Percentiles rank a stretch among this genome's conserved stretches.
These are phyloP conservation scores for Eurytoma adleriae DNA, from an alignment of 2,888 invertebrate species.

Conservation along the genomic window DNA sequence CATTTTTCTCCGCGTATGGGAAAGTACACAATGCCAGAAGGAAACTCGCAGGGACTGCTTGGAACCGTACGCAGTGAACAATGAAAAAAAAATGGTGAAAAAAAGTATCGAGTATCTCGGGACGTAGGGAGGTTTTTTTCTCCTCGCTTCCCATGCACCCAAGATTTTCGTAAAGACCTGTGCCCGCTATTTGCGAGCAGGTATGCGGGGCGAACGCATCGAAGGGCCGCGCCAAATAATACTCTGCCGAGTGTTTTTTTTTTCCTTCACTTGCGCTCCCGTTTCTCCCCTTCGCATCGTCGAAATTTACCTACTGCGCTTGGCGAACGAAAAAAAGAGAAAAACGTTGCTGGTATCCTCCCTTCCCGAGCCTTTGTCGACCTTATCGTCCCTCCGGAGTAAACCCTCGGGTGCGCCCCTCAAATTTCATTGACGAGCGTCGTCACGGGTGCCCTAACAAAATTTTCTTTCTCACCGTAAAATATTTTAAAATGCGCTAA, in stretches of 20 bases:
- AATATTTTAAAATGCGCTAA: no score
- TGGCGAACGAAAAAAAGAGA: neutral
- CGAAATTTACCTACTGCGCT: constrained; percentile 35
- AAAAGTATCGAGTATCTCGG: constrained; percentile 38
- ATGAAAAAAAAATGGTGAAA: constrained; percentile 20
- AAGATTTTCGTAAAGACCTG: constrained; percentile 38
- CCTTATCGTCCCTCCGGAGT: constrained; percentile 33
- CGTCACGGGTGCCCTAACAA: constrained; percentile 12
- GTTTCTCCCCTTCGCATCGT: constrained; percentile 7
- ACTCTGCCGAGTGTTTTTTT: constrained; percentile 31
- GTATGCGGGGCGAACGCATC: constrained; percentile 9
- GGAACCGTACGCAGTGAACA: neutral
- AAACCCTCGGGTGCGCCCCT: constrained; percentile 22
- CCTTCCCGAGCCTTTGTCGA: constrained; percentile 19
- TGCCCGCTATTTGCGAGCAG: constrained; percentile 13
- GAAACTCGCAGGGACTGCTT: neutral
- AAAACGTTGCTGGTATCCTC: constrained; percentile 1
- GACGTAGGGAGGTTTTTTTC: neutral
- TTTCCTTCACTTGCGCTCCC: neutral
- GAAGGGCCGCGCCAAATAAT: constrained; percentile 39
- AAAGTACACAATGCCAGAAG: neutral
- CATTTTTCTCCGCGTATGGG: no score
- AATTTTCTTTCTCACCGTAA: constrained; percentile 22
- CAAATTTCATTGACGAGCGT: constrained; percentile 32
- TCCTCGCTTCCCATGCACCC: constrained; percentile 9